A percentile compares a stretch with the other conserved stretches of the same genome.
Conservation (phyloP, 2,888 invertebrate species). For the Lydus trimaculatus region DNA sequence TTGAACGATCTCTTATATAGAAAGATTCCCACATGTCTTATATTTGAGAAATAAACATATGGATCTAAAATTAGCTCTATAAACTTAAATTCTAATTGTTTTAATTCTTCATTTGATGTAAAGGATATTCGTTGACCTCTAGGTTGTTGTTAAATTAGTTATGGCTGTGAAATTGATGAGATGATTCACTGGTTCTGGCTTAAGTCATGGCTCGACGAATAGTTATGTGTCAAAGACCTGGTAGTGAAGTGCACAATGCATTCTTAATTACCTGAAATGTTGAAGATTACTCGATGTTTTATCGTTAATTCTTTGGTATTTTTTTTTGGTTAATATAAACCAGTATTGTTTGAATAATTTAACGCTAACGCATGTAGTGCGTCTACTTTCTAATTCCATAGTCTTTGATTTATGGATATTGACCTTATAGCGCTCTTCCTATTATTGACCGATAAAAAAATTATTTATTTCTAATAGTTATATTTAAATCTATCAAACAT, state of each 20-base stretch:
- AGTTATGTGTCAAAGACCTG: not conserved
- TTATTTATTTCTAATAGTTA: not conserved
- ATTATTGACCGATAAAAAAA: not conserved
- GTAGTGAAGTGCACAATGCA: not conserved
- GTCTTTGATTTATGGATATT: not conserved
- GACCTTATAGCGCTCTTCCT: not conserved
- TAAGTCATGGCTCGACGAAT: not conserved
- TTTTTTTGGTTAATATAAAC: no score
- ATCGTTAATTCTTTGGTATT: not conserved
- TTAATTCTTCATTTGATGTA: not conserved
- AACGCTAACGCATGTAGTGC: not conserved
- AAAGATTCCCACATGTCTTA: no score
- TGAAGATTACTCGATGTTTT: not conserved
- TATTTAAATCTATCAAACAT: not conserved
- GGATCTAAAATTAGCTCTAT: not conserved
- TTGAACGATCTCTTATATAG: no score
- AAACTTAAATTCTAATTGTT: not conserved
- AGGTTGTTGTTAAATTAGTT: not conserved
- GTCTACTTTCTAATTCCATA: not conserved
- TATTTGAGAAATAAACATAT: no score
- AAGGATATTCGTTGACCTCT: not conserved
- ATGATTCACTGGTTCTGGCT: conserved; percentile 3
- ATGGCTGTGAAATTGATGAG: not conserved
- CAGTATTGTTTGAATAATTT: not conserved
- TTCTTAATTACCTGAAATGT: not conserved